Conservation (phyloP, 2,888 invertebrate genomes). For the Ditula angustiorana region DNA sequence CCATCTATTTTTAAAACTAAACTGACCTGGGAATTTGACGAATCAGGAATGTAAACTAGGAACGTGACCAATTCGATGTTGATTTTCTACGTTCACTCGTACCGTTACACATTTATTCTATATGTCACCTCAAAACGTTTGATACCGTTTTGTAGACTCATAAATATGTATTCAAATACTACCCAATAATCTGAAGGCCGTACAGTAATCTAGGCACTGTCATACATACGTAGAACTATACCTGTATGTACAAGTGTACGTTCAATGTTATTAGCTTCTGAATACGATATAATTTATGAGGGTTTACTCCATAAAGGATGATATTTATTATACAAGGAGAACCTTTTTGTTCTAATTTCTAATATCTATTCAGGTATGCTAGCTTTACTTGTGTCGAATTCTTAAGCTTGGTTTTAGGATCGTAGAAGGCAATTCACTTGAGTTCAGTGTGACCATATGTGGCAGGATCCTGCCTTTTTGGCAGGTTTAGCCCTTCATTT, state of each 20-base stretch:
- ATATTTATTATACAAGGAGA: slow-evolving; percentile 11
- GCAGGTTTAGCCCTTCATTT: too few relatives aligned
- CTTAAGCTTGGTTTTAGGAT: slow-evolving; percentile 3
- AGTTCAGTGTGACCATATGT: too few relatives aligned
- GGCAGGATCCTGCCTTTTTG: too few relatives aligned
- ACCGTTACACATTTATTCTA: neutral
- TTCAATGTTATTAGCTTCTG: slow-evolving; percentile 11
- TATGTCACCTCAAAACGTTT: neutral
- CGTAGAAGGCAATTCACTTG: neutral
- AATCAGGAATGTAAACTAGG: too few relatives aligned
- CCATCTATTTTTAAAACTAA: too few relatives aligned
- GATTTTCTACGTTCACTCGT: too few relatives aligned
- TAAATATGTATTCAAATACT: slow-evolving; percentile 4
- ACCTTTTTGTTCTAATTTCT: slow-evolving; percentile 21
- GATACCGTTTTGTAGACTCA: neutral
- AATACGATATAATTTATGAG: slow-evolving; percentile 18
- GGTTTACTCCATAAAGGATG: slow-evolving; percentile 3
- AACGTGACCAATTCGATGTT: too few relatives aligned
- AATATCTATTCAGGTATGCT: slow-evolving; percentile 25
- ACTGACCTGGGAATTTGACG: too few relatives aligned
- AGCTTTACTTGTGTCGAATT: neutral
- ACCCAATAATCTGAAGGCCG: neutral
- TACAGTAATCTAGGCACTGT: neutral
- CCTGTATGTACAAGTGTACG: neutral
- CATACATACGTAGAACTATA: slow-evolving; percentile 4